These are phyloP conservation scores for Corvus moneduloides DNA, from an alignment of 2,113 vertebrate genomes.

Conservation along the genomic window DNA sequence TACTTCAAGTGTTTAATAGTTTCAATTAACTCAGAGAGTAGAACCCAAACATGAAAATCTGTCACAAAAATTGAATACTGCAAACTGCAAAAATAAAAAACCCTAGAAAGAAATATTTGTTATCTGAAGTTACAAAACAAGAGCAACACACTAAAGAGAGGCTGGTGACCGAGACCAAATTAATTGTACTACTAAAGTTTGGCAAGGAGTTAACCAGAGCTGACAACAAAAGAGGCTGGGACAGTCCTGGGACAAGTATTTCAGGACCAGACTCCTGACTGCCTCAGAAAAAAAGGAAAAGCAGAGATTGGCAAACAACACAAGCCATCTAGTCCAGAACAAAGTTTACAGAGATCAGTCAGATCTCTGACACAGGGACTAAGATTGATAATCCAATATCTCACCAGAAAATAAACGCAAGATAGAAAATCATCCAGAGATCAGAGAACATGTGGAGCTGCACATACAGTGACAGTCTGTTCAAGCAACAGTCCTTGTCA, in stretches of 20 bases:
- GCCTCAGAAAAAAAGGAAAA: background rate
- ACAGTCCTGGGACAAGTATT: background rate
- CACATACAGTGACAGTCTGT: background rate
- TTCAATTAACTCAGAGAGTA: background rate
- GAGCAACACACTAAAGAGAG: background rate
- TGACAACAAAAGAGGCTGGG: background rate
- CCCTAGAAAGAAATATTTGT: background rate
- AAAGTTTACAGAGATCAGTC: background rate
- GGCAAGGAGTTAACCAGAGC: background rate
- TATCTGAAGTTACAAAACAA: background rate
- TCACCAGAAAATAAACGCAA: background rate
- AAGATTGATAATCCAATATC: constrained; percentile 11
- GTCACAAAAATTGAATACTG: background rate
- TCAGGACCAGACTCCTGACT: background rate
- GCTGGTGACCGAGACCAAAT: background rate
- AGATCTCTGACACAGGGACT: background rate
- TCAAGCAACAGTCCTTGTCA: background rate
- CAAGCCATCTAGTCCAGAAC: background rate
- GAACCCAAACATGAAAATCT: background rate
- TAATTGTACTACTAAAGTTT: background rate
- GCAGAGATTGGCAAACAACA: background rate
- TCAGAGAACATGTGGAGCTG: background rate
- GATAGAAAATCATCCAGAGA: background rate
- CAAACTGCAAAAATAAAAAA: background rate
- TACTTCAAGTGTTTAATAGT: background rate